Conservation (phyloP, 2,797 vertebrate species). For the Gymnoscopelus microlampas region DNA sequence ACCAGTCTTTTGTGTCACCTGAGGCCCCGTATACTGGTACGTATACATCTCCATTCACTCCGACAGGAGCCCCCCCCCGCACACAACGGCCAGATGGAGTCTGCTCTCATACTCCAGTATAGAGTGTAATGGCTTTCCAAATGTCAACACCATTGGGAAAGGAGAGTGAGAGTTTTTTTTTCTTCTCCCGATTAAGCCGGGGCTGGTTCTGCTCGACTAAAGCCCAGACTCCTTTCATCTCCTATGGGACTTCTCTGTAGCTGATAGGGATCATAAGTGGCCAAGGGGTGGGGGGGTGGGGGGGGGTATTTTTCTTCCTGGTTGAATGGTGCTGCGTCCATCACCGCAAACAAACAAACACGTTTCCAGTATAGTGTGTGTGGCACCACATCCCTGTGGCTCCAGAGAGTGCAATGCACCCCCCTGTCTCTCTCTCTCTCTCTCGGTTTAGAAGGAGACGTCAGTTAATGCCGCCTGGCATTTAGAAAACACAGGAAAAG, state of each 20-base stretch:
- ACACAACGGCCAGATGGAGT: slow-evolving; percentile 42
- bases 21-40: slow-evolving; percentile 29
- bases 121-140: slow-evolving; percentile 50
- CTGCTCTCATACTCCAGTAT: slow-evolving; percentile 35
- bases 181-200: slow-evolving; percentile 6
- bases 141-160: slow-evolving; percentile 54
- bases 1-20: slow-evolving; percentile 42
- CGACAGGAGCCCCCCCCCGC: slow-evolving; percentile 27
- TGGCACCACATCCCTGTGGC: slow-evolving; percentile 38
- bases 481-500: slow-evolving; percentile 63
- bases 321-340: slow-evolving; percentile 47
- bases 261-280: slow-evolving; percentile 60
- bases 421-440: slow-evolving; percentile 31
- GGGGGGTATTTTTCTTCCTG: slow-evolving; percentile 45
- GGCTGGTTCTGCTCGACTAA: slow-evolving; percentile 34
- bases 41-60: slow-evolving; percentile 10
- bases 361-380: background rate
- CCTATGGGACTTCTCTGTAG: slow-evolving; percentile 50
- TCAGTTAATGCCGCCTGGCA: slow-evolving; percentile 54
- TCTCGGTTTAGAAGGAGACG: slow-evolving; percentile 50
- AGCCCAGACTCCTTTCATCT: slow-evolving; percentile 22
- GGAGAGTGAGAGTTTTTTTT: slow-evolving; percentile 6
- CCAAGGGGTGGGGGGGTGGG: slow-evolving; percentile 18
- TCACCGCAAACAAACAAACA: slow-evolving; percentile 14
- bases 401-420: background rate